A percentile compares a stretch with the other conserved stretches of the same genome.
These are phyloP conservation scores for Chelon labrosus DNA, from an alignment of 2,797 vertebrate genomes.

Conservation along the genomic window DNA sequence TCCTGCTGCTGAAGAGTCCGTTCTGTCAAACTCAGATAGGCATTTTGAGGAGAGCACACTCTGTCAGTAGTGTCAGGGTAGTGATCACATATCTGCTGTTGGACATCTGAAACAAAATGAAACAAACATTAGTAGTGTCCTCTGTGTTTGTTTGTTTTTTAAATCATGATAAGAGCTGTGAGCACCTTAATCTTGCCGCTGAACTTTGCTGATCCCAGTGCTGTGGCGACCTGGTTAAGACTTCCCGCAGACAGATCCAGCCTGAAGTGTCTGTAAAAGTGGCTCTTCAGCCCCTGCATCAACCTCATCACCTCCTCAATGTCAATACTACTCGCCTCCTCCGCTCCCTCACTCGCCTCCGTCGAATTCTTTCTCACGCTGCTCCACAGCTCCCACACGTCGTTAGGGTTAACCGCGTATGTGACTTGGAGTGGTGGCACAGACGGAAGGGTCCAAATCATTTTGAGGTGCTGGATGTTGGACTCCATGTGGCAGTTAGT, in stretches of 20 bases:
- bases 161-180: neutral
- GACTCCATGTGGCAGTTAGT: conserved; percentile 85
- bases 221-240: conserved; percentile 89
- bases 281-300: conserved; percentile 88
- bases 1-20: neutral
- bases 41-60: conserved; percentile 87
- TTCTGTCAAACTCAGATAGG: conserved; percentile 66
- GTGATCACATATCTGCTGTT: conserved; percentile 87
- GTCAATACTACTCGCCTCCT: conserved; percentile 75
- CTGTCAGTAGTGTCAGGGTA: conserved; percentile 92
- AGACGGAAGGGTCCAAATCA: conserved; percentile 88
- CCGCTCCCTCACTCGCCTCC: conserved; percentile 15
- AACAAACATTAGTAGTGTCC: conserved; percentile 1
- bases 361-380: conserved; percentile 81
- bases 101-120: conserved; percentile 85
- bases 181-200: conserved; percentile 93
- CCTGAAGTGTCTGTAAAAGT: conserved; percentile 95
- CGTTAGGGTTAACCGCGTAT: conserved; percentile 87
- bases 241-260: conserved; percentile 89
- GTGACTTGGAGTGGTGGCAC: conserved; percentile 87
- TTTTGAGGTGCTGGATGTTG: conserved; percentile 80
- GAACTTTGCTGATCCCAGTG: conserved; percentile 88
- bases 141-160: neutral
- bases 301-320: conserved; percentile 90
- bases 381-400: conserved; percentile 92